Evolutionary conservation across 1,140 invertebrate genomes (phyloP), one percentile per base, ranked within the genome.

Genomic region (Hyles vespertilio): DNA sequence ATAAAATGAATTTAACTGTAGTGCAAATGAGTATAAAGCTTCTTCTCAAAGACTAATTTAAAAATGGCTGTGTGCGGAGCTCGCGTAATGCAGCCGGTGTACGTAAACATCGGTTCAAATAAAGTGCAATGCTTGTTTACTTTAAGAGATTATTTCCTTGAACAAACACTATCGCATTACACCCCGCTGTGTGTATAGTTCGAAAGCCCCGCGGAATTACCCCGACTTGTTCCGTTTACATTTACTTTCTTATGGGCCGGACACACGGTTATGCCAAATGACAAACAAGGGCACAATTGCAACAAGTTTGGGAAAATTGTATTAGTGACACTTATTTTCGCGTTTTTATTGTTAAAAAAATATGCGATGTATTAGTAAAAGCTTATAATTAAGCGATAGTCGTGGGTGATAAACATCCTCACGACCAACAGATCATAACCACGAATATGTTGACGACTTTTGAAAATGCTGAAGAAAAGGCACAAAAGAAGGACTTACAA

Each of bases 91-190:
- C 46, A 69, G 59, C 69, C 67, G 59, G 51, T 50, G 59, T 70
- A 74, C 69, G 73, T 76, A 68, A 61, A 68, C 65, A 59, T 61
- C 61, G 59, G 63, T 72, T 63, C 69, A 68, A 67, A 69, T 77
- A 73, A 79, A 77, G 65, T 76, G 75, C 74, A 79, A 67, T 65
- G 59, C 71, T 68, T 74, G 77, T 79, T 79, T 78, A 71, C 72
- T 70, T 60, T 68, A 65, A 71, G 58, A 79, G 74, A 81, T 79
- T 77, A 79, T 79, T 77, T 76, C 65, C 70, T 72, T 72, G 71
- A 55, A 64, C 72, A 79, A 69, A 75, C 69, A 67, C 65, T 71
- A 74, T 79, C 70, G 56, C 67, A 54, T 69, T 75, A 72, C 73
- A 44, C 55, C 51, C 57, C 56, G 54, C 64, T 48, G 48, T 43